A percentile compares a stretch with the other conserved stretches of the same genome.
These are phyloP conservation scores for Vidua macroura DNA, from an alignment of 2,113 vertebrate species.

Conservation along the genomic window DNA sequence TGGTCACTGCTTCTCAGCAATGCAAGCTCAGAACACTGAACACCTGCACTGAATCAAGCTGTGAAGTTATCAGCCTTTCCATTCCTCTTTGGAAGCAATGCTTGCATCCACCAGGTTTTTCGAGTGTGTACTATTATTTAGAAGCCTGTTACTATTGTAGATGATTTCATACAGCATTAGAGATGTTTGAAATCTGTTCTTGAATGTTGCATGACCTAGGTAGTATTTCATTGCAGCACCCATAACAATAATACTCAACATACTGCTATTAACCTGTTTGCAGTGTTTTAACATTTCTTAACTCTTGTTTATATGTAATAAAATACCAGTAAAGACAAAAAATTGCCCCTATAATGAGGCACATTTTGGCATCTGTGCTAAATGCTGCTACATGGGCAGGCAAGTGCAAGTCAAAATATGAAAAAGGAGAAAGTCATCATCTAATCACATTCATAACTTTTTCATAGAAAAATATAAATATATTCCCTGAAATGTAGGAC, in stretches of 20 bases:
- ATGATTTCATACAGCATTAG: constrained; percentile 32
- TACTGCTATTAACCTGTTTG: constrained; percentile 59
- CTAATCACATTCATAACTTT: constrained; percentile 75
- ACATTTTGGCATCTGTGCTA: constrained; percentile 77
- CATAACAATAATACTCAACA: constrained; percentile 67
- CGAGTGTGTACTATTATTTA: constrained; percentile 24
- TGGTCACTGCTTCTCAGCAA: not conserved
- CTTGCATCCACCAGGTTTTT: constrained; percentile 1
- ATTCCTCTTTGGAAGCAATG: not conserved
- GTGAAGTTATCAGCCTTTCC: not conserved
- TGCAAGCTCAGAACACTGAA: not conserved
- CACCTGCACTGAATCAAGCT: not conserved
- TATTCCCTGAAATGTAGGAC: constrained; percentile 81
- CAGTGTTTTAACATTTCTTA: constrained; percentile 53
- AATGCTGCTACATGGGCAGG: constrained; percentile 71
- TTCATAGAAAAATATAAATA: constrained; percentile 82
- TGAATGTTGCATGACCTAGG: constrained; percentile 55
- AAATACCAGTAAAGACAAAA: constrained; percentile 71
- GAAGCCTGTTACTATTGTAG: constrained; percentile 44
- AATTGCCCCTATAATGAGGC: constrained; percentile 72
- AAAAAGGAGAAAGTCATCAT: constrained; percentile 64
- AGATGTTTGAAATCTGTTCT: constrained; percentile 45
- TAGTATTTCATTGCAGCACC: constrained; percentile 69
- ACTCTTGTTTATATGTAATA: constrained; percentile 64
- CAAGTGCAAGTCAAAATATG: constrained; percentile 74